Conservation (phyloP, 2,797 vertebrate species). For the Anniella stebbinsi region DNA sequence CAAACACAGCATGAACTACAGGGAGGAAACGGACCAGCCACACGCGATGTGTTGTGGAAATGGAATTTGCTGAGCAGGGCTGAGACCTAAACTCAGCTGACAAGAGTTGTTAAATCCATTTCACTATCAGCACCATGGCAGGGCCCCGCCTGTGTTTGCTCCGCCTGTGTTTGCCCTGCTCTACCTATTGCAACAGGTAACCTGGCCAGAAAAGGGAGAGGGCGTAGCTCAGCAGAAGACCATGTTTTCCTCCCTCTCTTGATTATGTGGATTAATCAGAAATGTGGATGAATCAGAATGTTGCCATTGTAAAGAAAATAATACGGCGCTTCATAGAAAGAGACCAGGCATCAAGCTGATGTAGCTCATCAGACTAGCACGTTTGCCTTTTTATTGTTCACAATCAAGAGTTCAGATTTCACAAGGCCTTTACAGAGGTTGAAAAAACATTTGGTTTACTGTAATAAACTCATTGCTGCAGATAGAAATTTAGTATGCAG, state of each 20-base stretch:
- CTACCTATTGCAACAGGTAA: background rate
- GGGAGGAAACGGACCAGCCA: conserved; percentile 67
- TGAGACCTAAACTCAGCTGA: conserved; percentile 15
- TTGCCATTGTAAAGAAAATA: background rate
- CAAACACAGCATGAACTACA: conserved; percentile 60
- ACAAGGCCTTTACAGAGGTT: background rate
- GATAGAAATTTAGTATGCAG: background rate
- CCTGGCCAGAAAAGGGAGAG: conserved; percentile 15
- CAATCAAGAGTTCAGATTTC: no score
- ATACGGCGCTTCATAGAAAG: background rate
- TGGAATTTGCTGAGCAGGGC: conserved; percentile 65
- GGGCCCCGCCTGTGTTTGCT: conserved; percentile 9
- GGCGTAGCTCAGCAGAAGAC: no score
- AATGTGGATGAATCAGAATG: background rate
- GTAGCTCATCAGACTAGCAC: background rate
- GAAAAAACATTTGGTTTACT: background rate
- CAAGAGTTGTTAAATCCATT: conserved; percentile 52
- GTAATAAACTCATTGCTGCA: background rate
- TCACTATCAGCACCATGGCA: conserved; percentile 45
- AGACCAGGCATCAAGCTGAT: background rate
- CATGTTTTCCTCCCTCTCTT: background rate
- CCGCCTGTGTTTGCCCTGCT: background rate
- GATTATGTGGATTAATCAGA: background rate
- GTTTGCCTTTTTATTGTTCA: background rate
- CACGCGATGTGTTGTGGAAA: conserved; percentile 57